phyloP scores from a whole-genome alignment of 2,113 vertebrate genomes.

The Mustelus asterias region DNA sequence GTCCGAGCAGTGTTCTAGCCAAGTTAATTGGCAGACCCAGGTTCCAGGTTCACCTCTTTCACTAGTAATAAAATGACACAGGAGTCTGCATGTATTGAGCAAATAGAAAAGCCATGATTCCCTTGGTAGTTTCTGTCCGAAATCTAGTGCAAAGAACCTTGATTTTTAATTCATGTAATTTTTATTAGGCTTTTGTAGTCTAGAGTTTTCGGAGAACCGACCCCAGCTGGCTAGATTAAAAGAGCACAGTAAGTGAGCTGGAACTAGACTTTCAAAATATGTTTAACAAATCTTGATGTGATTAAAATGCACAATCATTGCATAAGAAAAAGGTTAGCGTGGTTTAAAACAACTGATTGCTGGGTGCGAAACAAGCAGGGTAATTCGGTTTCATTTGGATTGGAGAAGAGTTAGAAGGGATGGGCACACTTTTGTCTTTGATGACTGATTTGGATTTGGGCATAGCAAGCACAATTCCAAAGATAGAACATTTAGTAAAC shows the following conservation, averaged over 20 bases:
- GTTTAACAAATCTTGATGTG: neutral
- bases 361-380: neutral
- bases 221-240: neutral
- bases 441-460: neutral
- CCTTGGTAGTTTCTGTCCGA: neutral
- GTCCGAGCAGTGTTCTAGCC: too few relatives aligned
- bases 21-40: too few relatives aligned
- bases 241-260: neutral
- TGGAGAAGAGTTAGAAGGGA: neutral
- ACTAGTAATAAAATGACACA: neutral
- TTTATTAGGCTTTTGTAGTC: neutral
- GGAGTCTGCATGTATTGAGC: neutral
- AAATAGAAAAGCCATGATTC: neutral
- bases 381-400: neutral
- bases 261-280: neutral
- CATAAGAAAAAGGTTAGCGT: neutral
- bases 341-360: neutral
- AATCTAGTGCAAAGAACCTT: neutral
- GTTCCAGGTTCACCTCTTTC: too few relatives aligned
- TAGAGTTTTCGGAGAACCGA: neutral
- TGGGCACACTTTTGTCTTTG: too few relatives aligned
- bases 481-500: neutral
- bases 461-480: neutral
- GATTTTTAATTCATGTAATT: neutral
- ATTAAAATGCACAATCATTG: neutral